Conservation (phyloP, 2,888 invertebrate genomes). For the Drosophila mimetica region DNA sequence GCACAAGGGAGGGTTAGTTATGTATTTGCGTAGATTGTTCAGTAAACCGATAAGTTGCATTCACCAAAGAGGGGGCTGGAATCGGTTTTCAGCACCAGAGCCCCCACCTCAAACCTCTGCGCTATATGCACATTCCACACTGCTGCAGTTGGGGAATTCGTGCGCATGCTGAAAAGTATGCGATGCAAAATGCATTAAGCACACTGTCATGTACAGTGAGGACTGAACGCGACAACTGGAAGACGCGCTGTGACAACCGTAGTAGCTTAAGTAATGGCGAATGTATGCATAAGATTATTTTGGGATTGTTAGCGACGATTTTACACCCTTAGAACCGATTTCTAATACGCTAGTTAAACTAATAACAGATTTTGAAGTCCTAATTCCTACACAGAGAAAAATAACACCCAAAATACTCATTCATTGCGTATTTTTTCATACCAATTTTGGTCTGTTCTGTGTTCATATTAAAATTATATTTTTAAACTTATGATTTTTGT, state of each 20-base stretch:
- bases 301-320: background rate
- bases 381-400: too few species aligned
- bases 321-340: background rate
- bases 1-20: constrained; percentile 35
- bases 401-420: too few species aligned
- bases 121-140: constrained; percentile 28
- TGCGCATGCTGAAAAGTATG: constrained; percentile 64
- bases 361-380: too few species aligned
- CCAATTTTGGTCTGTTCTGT: too few species aligned
- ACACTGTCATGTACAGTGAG: constrained; percentile 75
- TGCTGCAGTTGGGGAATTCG: constrained; percentile 53
- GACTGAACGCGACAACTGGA: constrained; percentile 33
- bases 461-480: too few species aligned
- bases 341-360: too few species aligned
- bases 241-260: constrained; percentile 39
- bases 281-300: constrained; percentile 7
- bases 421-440: too few species aligned
- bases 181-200: constrained; percentile 73
- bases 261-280: constrained; percentile 2
- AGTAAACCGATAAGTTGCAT: constrained; percentile 50
- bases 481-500: too few species aligned
- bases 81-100: background rate
- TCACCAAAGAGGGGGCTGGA: background rate
- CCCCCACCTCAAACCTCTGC: background rate
- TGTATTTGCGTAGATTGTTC: constrained; percentile 30